Evolutionary conservation across 2,113 vertebrate species (phyloP).

Genomic region (Baryphthengus martii): DNA sequence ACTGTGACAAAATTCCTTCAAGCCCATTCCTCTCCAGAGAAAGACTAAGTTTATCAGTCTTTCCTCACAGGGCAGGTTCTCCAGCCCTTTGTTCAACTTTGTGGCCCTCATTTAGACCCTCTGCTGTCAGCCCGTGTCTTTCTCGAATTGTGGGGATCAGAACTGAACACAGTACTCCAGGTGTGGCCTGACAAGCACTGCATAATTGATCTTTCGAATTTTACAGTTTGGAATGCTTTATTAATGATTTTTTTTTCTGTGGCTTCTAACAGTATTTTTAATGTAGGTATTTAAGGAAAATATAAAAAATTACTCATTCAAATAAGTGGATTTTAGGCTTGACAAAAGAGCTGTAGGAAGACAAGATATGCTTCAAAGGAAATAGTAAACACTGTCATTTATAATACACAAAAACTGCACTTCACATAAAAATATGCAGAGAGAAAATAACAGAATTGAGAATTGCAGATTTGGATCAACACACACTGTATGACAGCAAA

Average conservation of each 20-base stretch:
- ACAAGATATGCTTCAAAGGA: not conserved
- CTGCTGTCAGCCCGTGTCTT: accelerated
- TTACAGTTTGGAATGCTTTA: not conserved
- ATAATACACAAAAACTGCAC: not conserved
- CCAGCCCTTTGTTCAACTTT: not conserved
- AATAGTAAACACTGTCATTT: not conserved
- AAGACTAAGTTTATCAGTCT: not conserved
- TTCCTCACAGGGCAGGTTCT: not conserved
- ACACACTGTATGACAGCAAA: not conserved
- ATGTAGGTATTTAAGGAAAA: not conserved
- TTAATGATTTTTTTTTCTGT: not conserved
- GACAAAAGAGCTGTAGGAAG: not conserved
- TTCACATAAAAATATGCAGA: not conserved
- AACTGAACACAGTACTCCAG: not conserved
- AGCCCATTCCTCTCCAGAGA: not conserved
- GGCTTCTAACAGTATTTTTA: not conserved
- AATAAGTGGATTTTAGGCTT: not conserved
- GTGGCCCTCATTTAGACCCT: not conserved
- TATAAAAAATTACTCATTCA: not conserved
- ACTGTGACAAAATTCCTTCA: not conserved
- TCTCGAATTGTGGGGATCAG: not conserved
- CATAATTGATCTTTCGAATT: not conserved
- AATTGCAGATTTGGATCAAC: not conserved
- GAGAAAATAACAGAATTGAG: not conserved
- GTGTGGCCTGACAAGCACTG: not conserved